Percentiles rank a stretch among this genome's conserved stretches.
Conservation (phyloP, 2,113 vertebrate genomes). For the Scopus umbretta region DNA sequence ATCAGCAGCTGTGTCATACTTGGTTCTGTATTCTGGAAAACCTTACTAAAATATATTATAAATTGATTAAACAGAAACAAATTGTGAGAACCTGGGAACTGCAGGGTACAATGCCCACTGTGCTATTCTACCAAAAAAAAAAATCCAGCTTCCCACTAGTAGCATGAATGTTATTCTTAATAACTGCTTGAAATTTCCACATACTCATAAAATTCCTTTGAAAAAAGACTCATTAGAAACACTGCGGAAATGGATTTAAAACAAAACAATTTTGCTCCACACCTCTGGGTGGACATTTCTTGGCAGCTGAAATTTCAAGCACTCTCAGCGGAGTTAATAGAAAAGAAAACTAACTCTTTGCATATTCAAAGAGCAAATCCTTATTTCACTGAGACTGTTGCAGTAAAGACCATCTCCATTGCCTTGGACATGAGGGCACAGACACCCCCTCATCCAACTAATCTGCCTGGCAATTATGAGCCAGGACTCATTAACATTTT, state of each 20-base stretch:
- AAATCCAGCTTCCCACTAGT: neutral
- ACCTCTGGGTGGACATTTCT: slow-evolving; percentile 1
- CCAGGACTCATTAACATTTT: neutral
- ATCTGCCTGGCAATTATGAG: neutral
- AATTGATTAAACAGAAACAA: neutral
- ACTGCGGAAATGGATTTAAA: neutral
- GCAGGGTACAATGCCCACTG: neutral
- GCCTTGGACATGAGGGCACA: neutral
- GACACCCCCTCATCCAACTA: neutral
- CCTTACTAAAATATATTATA: neutral
- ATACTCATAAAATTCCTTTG: neutral
- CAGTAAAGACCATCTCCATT: neutral
- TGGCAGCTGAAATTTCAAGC: neutral
- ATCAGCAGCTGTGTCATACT: neutral
- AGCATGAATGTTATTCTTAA: neutral
- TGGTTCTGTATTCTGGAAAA: neutral
- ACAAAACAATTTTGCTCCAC: neutral
- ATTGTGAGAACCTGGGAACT: neutral
- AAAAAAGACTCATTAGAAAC: neutral
- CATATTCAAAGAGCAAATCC: neutral
- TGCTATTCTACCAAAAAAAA: neutral
- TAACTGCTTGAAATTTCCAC: neutral
- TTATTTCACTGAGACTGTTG: neutral
- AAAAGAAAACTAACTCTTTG: neutral
- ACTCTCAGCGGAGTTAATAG: neutral